A percentile compares a stretch with the other conserved stretches of the same genome.
Conservation (phyloP, 2,888 invertebrate species). For the Hemistola chrysoprasaria region DNA sequence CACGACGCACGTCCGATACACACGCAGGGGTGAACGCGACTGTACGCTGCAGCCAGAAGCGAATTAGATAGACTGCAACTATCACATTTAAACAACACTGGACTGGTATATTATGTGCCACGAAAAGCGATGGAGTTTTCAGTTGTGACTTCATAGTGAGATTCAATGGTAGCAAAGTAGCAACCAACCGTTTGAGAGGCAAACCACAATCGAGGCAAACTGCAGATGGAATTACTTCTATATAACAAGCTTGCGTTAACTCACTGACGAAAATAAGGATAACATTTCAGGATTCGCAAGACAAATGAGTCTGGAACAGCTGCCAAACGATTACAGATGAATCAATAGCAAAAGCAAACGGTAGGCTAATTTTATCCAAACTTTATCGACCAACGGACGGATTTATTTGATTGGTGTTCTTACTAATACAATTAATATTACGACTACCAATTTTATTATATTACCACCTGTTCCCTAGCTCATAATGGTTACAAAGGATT, state of each 20-base stretch:
- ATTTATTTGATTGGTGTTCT: not conserved
- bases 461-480: slow-evolving; percentile 15
- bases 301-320: slow-evolving; percentile 21
- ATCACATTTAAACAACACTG: slow-evolving; percentile 29
- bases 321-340: slow-evolving; percentile 27
- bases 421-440: too few relatives aligned
- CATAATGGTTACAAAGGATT: slow-evolving; percentile 14
- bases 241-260: slow-evolving; percentile 16
- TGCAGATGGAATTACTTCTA: slow-evolving; percentile 5
- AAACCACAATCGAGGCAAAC: slow-evolving; percentile 1
- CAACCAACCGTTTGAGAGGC: not conserved
- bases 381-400: not conserved
- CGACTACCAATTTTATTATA: slow-evolving; percentile 9
- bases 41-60: slow-evolving; percentile 41
- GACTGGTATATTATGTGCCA: slow-evolving; percentile 4
- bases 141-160: slow-evolving; percentile 2
- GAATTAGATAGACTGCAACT: slow-evolving; percentile 44
- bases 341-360: slow-evolving; percentile 27
- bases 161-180: too few relatives aligned
- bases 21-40: slow-evolving; percentile 57
- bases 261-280: slow-evolving; percentile 21
- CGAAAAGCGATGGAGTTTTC: slow-evolving; percentile 6
- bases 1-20: slow-evolving; percentile 49
- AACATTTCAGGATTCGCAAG: slow-evolving; percentile 21
- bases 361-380: slow-evolving; percentile 6